Evolutionary conservation across 2,113 vertebrate species (phyloP).

Genomic region (Aptenodytes forsteri): DNA sequence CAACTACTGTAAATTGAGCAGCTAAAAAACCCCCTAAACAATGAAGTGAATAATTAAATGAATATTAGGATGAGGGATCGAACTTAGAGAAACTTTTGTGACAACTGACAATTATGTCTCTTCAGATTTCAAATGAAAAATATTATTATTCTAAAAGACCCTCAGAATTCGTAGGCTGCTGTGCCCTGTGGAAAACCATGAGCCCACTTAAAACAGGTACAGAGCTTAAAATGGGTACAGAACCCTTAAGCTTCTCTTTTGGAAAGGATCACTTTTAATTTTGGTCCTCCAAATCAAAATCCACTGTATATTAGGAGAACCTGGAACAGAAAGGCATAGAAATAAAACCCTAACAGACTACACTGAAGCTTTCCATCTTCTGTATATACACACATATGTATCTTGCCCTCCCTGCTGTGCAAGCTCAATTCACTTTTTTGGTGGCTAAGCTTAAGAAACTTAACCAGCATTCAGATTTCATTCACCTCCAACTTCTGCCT

Average conservation of each 20-base stretch:
- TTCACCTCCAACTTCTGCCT: not conserved
- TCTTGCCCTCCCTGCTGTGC: not conserved
- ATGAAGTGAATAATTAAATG: not conserved
- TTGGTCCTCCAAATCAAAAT: not conserved
- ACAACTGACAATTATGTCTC: not conserved
- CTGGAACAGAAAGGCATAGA: not conserved
- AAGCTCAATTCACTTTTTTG: not conserved
- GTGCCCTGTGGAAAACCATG: not conserved
- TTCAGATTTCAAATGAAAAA: not conserved
- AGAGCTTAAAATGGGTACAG: not conserved
- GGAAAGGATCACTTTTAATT: not conserved
- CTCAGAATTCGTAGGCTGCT: not conserved
- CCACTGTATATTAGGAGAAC: not conserved
- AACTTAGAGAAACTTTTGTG: not conserved
- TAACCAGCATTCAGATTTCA: not conserved
- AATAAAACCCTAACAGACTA: not conserved
- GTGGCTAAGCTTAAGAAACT: not conserved
- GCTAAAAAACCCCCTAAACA: not conserved
- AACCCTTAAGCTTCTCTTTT: not conserved
- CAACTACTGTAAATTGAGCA: not conserved
- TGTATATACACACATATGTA: fast-evolving
- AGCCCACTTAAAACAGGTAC: not conserved
- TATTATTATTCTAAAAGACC: not conserved
- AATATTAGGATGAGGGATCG: not conserved
- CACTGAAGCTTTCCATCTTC: not conserved